Evolutionary conservation across 2,113 vertebrate species (phyloP).

Genomic region (Odocoileus hemionus): DNA sequence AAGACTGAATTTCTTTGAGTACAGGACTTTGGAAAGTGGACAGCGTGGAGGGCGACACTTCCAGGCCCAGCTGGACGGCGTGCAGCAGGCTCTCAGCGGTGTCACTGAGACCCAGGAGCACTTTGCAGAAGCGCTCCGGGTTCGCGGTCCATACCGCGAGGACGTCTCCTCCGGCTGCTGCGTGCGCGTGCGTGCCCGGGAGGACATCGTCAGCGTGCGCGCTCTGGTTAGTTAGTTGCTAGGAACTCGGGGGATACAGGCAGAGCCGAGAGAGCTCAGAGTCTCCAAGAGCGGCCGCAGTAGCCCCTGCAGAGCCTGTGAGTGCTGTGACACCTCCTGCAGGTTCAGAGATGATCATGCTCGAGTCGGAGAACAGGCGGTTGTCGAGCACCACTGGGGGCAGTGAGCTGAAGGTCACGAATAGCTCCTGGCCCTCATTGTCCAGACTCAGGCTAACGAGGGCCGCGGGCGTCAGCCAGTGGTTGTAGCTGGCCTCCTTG

Average conservation of each 20-base stretch:
- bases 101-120: slow-evolving; percentile 87
- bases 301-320: slow-evolving; percentile 89
- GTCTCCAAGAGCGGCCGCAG: slow-evolving; percentile 85
- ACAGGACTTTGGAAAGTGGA: slow-evolving; percentile 72
- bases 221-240: slow-evolving; percentile 88
- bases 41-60: slow-evolving; percentile 93
- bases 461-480: slow-evolving; percentile 90
- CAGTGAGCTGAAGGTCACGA: slow-evolving; percentile 88
- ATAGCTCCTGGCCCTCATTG: slow-evolving; percentile 82
- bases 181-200: slow-evolving; percentile 83
- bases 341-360: slow-evolving; percentile 93
- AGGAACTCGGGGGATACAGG: slow-evolving; percentile 92
- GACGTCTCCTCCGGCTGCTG: slow-evolving; percentile 93
- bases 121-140: slow-evolving; percentile 90
- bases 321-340: slow-evolving; percentile 88
- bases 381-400: slow-evolving; percentile 94
- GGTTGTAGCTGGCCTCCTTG: slow-evolving; percentile 93
- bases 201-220: slow-evolving; percentile 88
- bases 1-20: slow-evolving; percentile 12
- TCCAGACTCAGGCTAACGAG: slow-evolving; percentile 89
- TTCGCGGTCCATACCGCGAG: slow-evolving; percentile 94
- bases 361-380: slow-evolving; percentile 94
- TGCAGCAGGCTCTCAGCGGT: slow-evolving; percentile 86
- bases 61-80: slow-evolving; percentile 86
- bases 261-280: slow-evolving; percentile 87